Evolutionary conservation across 2,888 invertebrate genomes (phyloP), one percentile per base, ranked within the genome.

Genomic region (Incurvaria masculella): DNA sequence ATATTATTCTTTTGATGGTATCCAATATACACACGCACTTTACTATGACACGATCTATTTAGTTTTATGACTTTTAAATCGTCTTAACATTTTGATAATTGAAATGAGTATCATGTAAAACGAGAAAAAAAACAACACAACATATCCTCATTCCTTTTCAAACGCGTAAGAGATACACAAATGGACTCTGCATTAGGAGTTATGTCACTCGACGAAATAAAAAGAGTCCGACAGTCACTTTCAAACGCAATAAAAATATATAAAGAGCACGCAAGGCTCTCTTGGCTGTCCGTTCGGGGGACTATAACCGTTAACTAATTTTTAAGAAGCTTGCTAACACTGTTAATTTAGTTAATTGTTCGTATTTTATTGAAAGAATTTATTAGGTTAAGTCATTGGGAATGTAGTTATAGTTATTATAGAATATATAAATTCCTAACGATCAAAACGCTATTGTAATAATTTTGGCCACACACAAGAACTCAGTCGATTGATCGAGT

Each of bases 131-230:
- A 76, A 73, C 75, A 73, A 75, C 76, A 6, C 23, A 23, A 6
- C 23, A n/a, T 78, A 76, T 71, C 71, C 72, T 68, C 62, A 65
- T 76, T 72, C 73, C 76, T 76, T 75, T 78, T 76, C 75, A 74
- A 74, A 73, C 72, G 70, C 39, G 17, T 70, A 70, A 69, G 75
- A 76, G 76, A 78, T 76, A 78, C 73, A 76, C 75, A 76, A 76
- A 76, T 78, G 78, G 78, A 76, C 68, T 72, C 72, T 74, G 78
- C 75, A 78, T 78, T 76, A 76, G 76, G 75, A 78, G 76, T 78
- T 76, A 76, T 78, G 76, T 76, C 76, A 74, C 75, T 76, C 75
- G 72, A 67, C 70, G 69, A 72, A 66, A 72, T 76, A 74, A 71
- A 71, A 73, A 72, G 74, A 73, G 75, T 74, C 74, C 41, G 65